Percentiles rank a stretch among this genome's conserved stretches.
Evolutionary conservation across 2,888 invertebrate genomes (phyloP).

Genomic region (Merodon equestris): DNA sequence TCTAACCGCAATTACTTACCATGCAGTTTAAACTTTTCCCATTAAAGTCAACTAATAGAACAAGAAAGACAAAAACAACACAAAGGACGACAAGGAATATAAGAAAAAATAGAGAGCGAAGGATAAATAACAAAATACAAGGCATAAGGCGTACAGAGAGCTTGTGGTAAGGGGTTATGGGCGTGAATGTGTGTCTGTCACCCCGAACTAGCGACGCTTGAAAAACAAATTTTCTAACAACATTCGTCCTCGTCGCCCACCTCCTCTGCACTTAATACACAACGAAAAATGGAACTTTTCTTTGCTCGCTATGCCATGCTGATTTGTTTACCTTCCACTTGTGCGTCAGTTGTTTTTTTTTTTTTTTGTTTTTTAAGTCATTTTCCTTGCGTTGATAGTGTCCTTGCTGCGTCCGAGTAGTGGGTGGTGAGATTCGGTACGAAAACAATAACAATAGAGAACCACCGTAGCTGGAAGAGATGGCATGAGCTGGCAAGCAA

Average conservation of each 20-base stretch:
- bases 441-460: slow-evolving; percentile 24
- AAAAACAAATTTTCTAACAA: slow-evolving; percentile 43
- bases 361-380: slow-evolving; percentile 15
- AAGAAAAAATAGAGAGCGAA: not conserved
- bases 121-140: no score
- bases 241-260: no score
- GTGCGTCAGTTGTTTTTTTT: slow-evolving; percentile 3
- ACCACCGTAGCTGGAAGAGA: no score
- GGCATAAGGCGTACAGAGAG: no score
- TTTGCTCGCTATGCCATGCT: slow-evolving; percentile 68
- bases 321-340: slow-evolving; percentile 68
- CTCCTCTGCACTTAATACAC: slow-evolving; percentile 15
- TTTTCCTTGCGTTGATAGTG: slow-evolving; percentile 43
- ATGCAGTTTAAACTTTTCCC: slow-evolving; percentile 70
- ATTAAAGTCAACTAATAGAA: slow-evolving; percentile 70
- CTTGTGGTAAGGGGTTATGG: no score
- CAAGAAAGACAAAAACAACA: slow-evolving; percentile 51
- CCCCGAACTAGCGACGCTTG: slow-evolving; percentile 45
- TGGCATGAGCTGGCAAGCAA: slow-evolving; percentile 12
- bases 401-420: slow-evolving; percentile 47
- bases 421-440: not conserved
- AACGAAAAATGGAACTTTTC: slow-evolving; percentile 47
- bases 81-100: slow-evolving; percentile 5
- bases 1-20: slow-evolving; percentile 70
- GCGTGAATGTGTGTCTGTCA: slow-evolving; percentile 53